phyloP scores from a whole-genome alignment of 2,888 invertebrate genomes.

The Dynastes maya region DNA sequence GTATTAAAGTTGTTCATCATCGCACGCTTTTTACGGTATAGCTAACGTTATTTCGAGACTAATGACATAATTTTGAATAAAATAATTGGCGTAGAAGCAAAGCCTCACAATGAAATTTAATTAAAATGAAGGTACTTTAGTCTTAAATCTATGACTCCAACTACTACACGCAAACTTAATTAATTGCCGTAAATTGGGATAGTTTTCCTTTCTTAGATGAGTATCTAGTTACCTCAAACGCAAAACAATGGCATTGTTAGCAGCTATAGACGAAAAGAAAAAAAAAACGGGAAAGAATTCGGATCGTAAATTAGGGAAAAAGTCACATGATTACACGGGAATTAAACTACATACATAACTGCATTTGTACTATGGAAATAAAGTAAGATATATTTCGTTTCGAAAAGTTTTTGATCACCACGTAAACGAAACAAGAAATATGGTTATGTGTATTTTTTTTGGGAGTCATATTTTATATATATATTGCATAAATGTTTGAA shows the following conservation, averaged over 20 bases:
- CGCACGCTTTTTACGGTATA: background rate
- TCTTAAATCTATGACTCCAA: conserved; percentile 28
- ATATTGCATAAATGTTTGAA: conserved; percentile 7
- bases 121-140: conserved; percentile 15
- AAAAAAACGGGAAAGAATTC: background rate
- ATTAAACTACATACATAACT: background rate
- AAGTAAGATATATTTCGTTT: background rate
- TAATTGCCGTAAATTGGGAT: conserved; percentile 32
- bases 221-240: conserved; percentile 25
- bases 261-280: background rate
- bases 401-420: background rate
- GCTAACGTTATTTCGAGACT: background rate
- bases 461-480: conserved; percentile 20
- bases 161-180: conserved; percentile 26
- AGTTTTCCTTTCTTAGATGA: conserved; percentile 32
- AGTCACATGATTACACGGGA: conserved; percentile 22
- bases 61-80: background rate
- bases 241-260: conserved; percentile 30
- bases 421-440: background rate
- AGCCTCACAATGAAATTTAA: conserved; percentile 9
- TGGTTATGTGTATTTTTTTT: background rate
- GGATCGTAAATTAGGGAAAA: conserved; percentile 17
- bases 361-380: too few relatives aligned
- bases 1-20: conserved; percentile 7
- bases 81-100: background rate